Percentiles rank a stretch among this genome's conserved stretches.
These are phyloP conservation scores for Anadara kagoshimensis DNA, from an alignment of 1,140 invertebrate species.

Conservation along the genomic window DNA sequence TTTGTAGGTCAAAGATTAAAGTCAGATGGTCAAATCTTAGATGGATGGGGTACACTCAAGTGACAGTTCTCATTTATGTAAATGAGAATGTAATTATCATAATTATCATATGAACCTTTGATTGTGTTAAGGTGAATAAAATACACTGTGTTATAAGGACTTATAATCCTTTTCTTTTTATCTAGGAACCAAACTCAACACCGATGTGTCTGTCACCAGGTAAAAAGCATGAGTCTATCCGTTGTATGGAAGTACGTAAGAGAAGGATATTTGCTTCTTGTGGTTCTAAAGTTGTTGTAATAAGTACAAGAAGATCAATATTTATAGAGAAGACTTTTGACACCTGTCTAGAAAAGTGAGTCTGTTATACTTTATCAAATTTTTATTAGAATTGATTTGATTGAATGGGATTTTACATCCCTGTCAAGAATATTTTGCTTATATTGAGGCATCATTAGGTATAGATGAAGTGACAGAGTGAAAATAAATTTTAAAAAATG, in stretches of 20 bases:
- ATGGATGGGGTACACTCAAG: too few relatives aligned
- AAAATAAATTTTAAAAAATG: conserved; percentile 1
- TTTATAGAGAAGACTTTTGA: conserved; percentile 48
- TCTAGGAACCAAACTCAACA: conserved; percentile 44
- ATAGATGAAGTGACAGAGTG: not conserved
- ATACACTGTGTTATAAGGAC: too few relatives aligned
- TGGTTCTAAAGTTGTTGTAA: conserved; percentile 52
- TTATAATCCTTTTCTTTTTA: not conserved
- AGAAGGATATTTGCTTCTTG: conserved; percentile 49
- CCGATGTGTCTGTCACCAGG: conserved; percentile 53
- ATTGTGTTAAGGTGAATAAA: too few relatives aligned
- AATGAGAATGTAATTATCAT: too few relatives aligned
- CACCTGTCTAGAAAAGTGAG: conserved; percentile 46
- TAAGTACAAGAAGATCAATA: conserved; percentile 43
- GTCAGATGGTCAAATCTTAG: too few relatives aligned
- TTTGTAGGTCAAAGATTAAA: too few relatives aligned
- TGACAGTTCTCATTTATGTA: too few relatives aligned
- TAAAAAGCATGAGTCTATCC: conserved; percentile 47
- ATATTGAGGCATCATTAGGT: not conserved
- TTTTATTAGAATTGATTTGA: not conserved
- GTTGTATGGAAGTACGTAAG: conserved; percentile 48
- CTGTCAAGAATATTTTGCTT: conserved; percentile 1
- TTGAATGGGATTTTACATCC: not conserved
- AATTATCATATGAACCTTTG: too few relatives aligned
- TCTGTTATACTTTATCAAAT: not conserved